Evolutionary conservation across 1,140 invertebrate species (phyloP).

Genomic region (Polypedilum pembai): DNA sequence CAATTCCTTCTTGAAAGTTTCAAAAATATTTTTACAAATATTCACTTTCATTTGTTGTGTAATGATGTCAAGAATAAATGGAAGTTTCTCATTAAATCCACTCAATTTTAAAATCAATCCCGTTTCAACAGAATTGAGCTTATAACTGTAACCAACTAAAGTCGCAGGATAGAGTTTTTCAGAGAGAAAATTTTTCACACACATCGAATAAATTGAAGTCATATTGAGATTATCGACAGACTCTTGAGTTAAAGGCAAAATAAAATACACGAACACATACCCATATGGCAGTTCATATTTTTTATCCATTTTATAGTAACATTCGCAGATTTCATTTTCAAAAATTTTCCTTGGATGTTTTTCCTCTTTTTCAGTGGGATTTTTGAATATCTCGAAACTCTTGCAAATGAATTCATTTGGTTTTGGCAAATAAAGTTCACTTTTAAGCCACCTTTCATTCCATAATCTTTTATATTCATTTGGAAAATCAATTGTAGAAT

Average conservation of each 20-base stretch:
- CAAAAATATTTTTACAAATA: neutral
- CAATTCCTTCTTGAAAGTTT: slow-evolving; percentile 7
- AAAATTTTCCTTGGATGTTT: slow-evolving; percentile 46
- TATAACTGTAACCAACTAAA: neutral
- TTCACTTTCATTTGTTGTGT: neutral
- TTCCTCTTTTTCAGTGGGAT: neutral
- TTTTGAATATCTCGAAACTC: neutral
- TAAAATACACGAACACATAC: slow-evolving; percentile 60
- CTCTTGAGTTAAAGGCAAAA: slow-evolving; percentile 53
- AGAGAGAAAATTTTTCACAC: slow-evolving; percentile 9
- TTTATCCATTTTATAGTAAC: slow-evolving; percentile 77
- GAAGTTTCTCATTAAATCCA: slow-evolving; percentile 12
- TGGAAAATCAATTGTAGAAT: neutral
- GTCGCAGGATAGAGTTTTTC: slow-evolving; percentile 15
- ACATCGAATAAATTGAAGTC: slow-evolving; percentile 21
- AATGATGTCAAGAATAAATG: neutral
- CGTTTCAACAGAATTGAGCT: neutral
- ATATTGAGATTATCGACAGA: slow-evolving; percentile 45
- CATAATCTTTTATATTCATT: neutral
- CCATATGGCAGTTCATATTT: slow-evolving; percentile 71
- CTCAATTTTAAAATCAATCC: neutral
- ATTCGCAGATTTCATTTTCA: slow-evolving; percentile 49
- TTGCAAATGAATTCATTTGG: neutral
- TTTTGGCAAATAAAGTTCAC: neutral
- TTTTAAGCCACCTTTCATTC: slow-evolving; percentile 16